These are phyloP conservation scores for Harpalus rubripes DNA, from an alignment of 2,888 invertebrate genomes.

Conservation along the genomic window DNA sequence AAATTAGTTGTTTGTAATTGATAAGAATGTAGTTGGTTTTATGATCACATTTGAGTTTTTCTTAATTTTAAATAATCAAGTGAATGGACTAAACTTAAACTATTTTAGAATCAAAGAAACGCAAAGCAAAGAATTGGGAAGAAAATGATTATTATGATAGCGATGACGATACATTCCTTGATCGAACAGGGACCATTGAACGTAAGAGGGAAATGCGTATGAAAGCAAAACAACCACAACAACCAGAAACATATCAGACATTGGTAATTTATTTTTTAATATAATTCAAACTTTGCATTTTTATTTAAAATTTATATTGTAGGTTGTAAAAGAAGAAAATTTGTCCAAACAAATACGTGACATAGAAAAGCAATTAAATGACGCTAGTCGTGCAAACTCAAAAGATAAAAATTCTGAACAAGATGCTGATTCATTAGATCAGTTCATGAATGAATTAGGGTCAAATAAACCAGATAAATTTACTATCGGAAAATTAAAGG, in stretches of 20 bases:
- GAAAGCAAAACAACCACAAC: constrained; percentile 82
- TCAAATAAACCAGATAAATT: constrained; percentile 78
- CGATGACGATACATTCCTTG: constrained; percentile 97
- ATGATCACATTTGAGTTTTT: too few relatives aligned
- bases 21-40: too few relatives aligned
- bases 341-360: constrained; percentile 79
- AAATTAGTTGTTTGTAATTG: too few relatives aligned
- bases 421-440: constrained; percentile 89
- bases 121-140: constrained; percentile 88
- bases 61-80: neutral
- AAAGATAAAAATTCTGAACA: constrained; percentile 73
- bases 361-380: constrained; percentile 80
- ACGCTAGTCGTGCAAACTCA: constrained; percentile 77
- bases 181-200: constrained; percentile 96
- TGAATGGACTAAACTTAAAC: neutral
- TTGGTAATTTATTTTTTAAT: constrained; percentile 78
- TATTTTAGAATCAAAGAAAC: constrained; percentile 86
- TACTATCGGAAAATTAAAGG: constrained; percentile 83
- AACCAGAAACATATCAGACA: constrained; percentile 83
- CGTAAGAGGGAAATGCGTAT: constrained; percentile 90
- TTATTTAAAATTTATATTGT: constrained; percentile 68
- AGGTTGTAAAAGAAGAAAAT: constrained; percentile 82
- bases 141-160: constrained; percentile 96
- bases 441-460: constrained; percentile 87
- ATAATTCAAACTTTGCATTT: constrained; percentile 47